Conservation (phyloP, 35 echinoderm and acorn worm genomes). For the Lytechinus pictus region DNA sequence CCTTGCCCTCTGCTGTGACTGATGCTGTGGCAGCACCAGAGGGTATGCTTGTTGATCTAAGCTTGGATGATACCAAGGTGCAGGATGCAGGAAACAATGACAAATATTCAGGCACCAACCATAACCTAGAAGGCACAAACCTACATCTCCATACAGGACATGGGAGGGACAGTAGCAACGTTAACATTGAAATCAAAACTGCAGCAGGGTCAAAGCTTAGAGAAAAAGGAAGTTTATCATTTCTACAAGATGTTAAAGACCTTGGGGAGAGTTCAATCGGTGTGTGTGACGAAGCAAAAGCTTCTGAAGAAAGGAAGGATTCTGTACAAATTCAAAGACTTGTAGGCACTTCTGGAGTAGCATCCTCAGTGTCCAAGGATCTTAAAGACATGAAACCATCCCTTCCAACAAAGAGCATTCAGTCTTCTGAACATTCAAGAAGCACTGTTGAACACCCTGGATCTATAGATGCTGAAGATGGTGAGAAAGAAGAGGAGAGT, state of each 20-base stretch:
- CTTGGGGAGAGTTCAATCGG: not conserved
- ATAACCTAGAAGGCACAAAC: not conserved
- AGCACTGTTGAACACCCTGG: not conserved
- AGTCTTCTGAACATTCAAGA: not conserved
- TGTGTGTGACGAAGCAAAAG: not conserved
- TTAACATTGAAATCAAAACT: not conserved
- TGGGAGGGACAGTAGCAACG: not conserved
- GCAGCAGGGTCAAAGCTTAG: not conserved
- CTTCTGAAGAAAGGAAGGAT: not conserved
- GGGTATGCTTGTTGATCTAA: constrained; percentile 8
- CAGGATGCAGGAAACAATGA: not conserved
- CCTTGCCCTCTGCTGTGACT: not conserved
- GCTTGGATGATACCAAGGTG: not conserved
- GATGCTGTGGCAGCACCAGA: not conserved
- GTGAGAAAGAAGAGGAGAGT: not conserved
- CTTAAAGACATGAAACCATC: not conserved
- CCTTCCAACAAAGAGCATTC: not conserved
- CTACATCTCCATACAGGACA: not conserved
- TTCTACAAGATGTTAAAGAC: not conserved
- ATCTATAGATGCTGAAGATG: not conserved
- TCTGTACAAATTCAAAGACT: not conserved
- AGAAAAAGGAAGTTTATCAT: not conserved
- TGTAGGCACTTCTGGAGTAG: not conserved
- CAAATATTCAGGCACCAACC: not conserved
- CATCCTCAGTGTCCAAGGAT: not conserved